Conservation (phyloP, 2,797 vertebrate genomes). For the Sternarchorhynchus goeldii region DNA sequence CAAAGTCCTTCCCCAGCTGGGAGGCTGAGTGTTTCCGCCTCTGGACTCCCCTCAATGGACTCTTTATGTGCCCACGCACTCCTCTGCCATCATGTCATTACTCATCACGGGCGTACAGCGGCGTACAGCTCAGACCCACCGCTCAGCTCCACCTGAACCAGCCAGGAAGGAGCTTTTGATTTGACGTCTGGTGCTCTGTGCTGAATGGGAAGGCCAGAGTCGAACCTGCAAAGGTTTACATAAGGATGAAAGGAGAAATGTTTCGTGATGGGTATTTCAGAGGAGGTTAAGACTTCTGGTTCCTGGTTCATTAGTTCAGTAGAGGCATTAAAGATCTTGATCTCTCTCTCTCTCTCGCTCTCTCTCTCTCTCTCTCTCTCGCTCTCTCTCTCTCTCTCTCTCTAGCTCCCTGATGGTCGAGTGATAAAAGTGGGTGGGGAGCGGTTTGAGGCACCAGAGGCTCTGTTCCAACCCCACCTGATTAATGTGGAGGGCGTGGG, state of each 20-base stretch:
- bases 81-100: conserved; percentile 40
- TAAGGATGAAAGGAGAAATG: not conserved
- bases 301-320: too few species aligned
- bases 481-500: conserved; percentile 98
- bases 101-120: conserved; percentile 36
- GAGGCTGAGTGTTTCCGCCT: conserved; percentile 68
- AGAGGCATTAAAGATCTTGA: conserved; percentile 17
- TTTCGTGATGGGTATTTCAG: not conserved
- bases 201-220: conserved; percentile 13
- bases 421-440: conserved; percentile 99
- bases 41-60: conserved; percentile 73
- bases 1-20: conserved; percentile 68
- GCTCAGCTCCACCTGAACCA: conserved; percentile 24
- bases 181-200: not conserved
- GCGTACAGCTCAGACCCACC: conserved; percentile 34
- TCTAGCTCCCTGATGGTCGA: conserved; percentile 94
- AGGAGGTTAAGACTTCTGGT: too few species aligned
- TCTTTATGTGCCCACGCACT: conserved; percentile 68
- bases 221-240: not conserved
- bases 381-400: not conserved
- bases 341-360: not conserved
- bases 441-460: conserved; percentile 96
- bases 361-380: too few species aligned
- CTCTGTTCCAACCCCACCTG: conserved; percentile 97
- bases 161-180: conserved; percentile 18